Conservation (phyloP, 2,888 invertebrate species). For the Strigamia transsilvanica region DNA sequence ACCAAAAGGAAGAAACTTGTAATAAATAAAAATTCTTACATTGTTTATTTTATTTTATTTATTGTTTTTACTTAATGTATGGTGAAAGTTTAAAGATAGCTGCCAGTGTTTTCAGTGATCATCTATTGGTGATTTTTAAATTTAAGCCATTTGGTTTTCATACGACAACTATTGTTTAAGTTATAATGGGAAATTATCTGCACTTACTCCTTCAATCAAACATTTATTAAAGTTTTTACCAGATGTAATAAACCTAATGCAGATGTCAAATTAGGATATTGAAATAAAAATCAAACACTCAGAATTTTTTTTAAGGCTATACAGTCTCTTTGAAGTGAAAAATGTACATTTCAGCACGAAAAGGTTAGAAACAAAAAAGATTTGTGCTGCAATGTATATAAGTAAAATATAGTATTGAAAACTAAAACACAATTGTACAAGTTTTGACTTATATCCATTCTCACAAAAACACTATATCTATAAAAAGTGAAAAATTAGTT, state of each 20-base stretch:
- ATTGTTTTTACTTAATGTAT: too few species aligned
- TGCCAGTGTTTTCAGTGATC: too few species aligned
- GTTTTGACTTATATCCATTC: conserved; percentile 27
- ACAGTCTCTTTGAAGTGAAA: neutral
- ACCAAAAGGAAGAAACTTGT: too few species aligned
- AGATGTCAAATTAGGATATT: neutral
- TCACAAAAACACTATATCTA: conserved; percentile 31
- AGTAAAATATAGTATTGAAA: neutral
- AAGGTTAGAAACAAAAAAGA: neutral
- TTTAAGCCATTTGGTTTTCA: neutral
- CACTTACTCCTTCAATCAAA: neutral
- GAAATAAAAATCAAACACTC: conserved; percentile 36
- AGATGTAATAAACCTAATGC: conserved; percentile 4
- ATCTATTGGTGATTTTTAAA: too few species aligned
- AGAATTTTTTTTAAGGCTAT: neutral
- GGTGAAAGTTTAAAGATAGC: too few species aligned
- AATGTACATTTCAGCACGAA: conserved; percentile 28
- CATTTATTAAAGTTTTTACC: conserved; percentile 23
- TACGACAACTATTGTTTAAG: neutral
- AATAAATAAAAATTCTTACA: too few species aligned
- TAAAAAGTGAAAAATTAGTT: conserved; percentile 37
- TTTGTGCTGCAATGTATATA: neutral
- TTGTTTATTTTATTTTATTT: too few species aligned
- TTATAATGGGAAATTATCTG: neutral
- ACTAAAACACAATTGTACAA: conserved; percentile 24